Conservation (phyloP, 2,888 invertebrate species). For the Argyra leucocephala region DNA sequence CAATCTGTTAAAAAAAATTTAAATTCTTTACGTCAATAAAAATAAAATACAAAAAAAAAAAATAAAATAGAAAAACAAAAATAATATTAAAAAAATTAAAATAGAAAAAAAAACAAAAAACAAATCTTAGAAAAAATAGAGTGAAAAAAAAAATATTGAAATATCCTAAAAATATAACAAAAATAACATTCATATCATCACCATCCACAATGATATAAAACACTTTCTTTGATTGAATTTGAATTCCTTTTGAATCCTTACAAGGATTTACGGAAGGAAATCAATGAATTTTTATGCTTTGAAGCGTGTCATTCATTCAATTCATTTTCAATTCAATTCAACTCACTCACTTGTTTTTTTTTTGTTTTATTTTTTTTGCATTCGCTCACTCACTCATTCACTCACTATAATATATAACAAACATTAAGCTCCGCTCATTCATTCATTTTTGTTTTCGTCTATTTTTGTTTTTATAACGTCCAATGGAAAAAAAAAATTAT, state of each 20-base stretch:
- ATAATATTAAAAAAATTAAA: neutral
- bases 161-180: neutral
- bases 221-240: slow-evolving; percentile 6
- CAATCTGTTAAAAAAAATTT: slow-evolving; percentile 3
- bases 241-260: slow-evolving; percentile 4
- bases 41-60: neutral
- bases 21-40: slow-evolving; percentile 1
- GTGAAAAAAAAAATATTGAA: neutral
- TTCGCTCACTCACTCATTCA: neutral
- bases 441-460: neutral
- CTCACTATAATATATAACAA: no score
- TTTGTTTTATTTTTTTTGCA: no score
- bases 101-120: neutral
- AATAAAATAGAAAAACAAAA: neutral
- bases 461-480: no score
- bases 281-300: slow-evolving; percentile 6
- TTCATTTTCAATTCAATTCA: no score
- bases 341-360: no score
- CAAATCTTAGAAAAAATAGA: neutral
- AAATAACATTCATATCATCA: neutral
- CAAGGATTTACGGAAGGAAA: slow-evolving; percentile 6
- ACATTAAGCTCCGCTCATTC: no score
- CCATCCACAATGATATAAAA: slow-evolving; percentile 4
- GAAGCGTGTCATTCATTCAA: slow-evolving; percentile 1
- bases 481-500: neutral